These are phyloP conservation scores for Parnassius smintheus DNA, from an alignment of 2,888 invertebrate genomes.

Conservation along the genomic window DNA sequence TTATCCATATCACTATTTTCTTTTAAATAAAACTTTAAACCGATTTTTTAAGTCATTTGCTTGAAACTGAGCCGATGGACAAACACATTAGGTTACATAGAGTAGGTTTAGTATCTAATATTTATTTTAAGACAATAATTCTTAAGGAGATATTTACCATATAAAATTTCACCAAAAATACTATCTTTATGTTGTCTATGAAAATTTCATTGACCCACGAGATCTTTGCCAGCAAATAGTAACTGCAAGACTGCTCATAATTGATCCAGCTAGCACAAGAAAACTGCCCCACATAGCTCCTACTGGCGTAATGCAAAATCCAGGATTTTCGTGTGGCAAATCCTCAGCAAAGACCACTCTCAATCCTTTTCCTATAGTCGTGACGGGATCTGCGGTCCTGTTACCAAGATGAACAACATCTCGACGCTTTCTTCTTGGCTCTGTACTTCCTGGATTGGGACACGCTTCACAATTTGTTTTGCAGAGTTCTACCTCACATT, in stretches of 20 bases:
- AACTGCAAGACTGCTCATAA: constrained; percentile 73
- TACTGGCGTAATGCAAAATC: constrained; percentile 83
- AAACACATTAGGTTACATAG: too few relatives aligned
- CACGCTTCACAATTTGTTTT: constrained; percentile 90
- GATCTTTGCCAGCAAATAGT: constrained; percentile 70
- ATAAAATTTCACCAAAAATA: too few relatives aligned
- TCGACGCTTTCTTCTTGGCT: constrained; percentile 68
- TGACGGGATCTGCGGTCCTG: constrained; percentile 78
- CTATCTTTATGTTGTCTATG: constrained; percentile 35
- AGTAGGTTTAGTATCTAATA: too few relatives aligned
- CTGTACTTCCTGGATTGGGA: constrained; percentile 83
- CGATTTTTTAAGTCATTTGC: too few relatives aligned
- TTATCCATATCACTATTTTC: not conserved
- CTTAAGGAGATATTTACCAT: not conserved
- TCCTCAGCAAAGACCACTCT: constrained; percentile 87
- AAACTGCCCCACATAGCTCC: constrained; percentile 83
- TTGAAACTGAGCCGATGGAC: too few relatives aligned
- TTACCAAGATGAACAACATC: constrained; percentile 72
- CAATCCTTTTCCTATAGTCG: constrained; percentile 84
- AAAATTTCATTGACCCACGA: constrained; percentile 55
- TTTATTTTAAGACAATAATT: too few relatives aligned
- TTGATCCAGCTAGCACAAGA: constrained; percentile 81
- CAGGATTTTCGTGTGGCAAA: constrained; percentile 64
- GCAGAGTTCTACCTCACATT: constrained; percentile 91
- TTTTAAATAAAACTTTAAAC: not conserved